phyloP scores from a whole-genome alignment of 2,797 vertebrate genomes.

The Sternarchorhynchus goeldii region DNA sequence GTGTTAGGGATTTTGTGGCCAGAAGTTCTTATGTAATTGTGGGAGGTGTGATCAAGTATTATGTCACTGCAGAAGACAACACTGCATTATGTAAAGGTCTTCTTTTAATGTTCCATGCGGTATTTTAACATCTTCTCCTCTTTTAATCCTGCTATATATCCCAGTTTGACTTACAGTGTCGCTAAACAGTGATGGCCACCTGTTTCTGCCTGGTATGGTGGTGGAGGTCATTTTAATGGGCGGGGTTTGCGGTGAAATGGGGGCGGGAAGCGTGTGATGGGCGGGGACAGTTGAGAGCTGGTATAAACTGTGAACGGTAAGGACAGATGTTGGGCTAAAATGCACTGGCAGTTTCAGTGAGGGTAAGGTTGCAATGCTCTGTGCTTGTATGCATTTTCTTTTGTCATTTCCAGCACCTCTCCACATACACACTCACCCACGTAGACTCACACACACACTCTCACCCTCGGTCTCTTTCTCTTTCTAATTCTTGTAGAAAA shows the following conservation, averaged over 20 bases:
- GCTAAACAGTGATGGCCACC: slow-evolving; percentile 61
- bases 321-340: background rate
- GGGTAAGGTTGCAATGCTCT: background rate
- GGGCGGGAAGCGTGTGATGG: slow-evolving; percentile 4
- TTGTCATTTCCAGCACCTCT: background rate
- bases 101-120: slow-evolving; percentile 61
- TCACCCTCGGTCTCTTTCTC: too few species aligned
- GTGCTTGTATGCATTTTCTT: background rate
- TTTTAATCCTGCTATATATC: slow-evolving; percentile 67
- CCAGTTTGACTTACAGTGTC: slow-evolving; percentile 64
- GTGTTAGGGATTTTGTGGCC: slow-evolving; percentile 23
- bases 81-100: slow-evolving; percentile 64
- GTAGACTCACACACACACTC: slow-evolving; percentile 35
- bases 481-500: slow-evolving; percentile 59
- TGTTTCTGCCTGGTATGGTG: slow-evolving; percentile 51
- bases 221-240: slow-evolving; percentile 41
- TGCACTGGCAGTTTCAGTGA: background rate
- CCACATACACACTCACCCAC: background rate
- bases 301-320: slow-evolving; percentile 10
- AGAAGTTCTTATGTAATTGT: slow-evolving; percentile 54
- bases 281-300: slow-evolving; percentile 11
- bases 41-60: slow-evolving; percentile 49
- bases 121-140: slow-evolving; percentile 61
- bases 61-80: slow-evolving; percentile 58
- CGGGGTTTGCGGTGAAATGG: slow-evolving; percentile 20